Base-by-base conservation (phyloP, 2,888 invertebrate genomes). In the Parasteatoda lunata region DNA sequence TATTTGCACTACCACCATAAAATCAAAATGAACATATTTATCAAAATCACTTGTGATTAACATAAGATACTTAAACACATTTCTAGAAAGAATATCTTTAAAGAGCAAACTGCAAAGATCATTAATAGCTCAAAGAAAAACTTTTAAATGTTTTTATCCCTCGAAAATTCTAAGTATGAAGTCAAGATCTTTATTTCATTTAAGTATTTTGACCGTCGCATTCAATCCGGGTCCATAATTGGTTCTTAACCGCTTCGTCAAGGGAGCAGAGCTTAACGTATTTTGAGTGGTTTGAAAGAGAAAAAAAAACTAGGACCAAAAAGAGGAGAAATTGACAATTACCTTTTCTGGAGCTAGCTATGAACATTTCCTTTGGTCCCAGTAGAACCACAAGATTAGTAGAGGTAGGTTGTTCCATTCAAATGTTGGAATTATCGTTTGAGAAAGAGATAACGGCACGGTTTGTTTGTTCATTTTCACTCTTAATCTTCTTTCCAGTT, bases 381-480 rank as follows among this genome's bases (percentile, higher is more conserved):
- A n/a, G 66, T 79, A 85, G 84, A 80, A 80, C 85, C 79, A 64
- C 76, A 80, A 86, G 80, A 86, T 86, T 86, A 86, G 80, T 45
- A 65, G 51, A 79, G 73, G 64, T 54, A 47, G n/a, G 51, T 47
- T 15, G 72, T 68, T 59, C 52, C 69, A 51, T 70, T 66, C 49
- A 47, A 70, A 70, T 54, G 68, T 54, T 65, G 75, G 70, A 79
- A 79, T 79, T 69, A 79, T 75, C n/a, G 76, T 49, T 72, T 30
- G n/a, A 48, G 11, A 48, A 45, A 64, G 64, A 59, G 84, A 72
- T 66, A 80, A 73, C 80, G 65, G 51, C 45, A 66, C 59, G 64
- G 84, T 85, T 85, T 85, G 84, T 85, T 76, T 85, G 51, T 70
- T 48, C 64, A 64, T 77, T 77, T 70, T 71, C 68, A 66, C 48